phyloP scores from a whole-genome alignment of 2,888 invertebrate species.

The Pelosia muscerda region DNA sequence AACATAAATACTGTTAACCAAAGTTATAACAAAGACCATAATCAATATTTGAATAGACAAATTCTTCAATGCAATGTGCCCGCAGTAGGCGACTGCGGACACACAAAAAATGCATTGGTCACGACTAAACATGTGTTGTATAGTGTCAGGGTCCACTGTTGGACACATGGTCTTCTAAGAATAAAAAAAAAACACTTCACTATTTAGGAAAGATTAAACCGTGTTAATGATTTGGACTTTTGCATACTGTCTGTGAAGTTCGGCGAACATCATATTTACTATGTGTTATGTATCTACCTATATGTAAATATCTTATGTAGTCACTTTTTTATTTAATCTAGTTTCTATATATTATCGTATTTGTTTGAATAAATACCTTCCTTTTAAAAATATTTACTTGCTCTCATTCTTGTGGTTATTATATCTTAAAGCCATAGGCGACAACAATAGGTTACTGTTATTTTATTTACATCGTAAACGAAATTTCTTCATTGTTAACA shows the following conservation, averaged over 20 bases:
- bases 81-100: constrained; percentile 9
- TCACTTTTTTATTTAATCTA: too few species aligned
- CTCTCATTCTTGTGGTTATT: too few species aligned
- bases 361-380: too few species aligned
- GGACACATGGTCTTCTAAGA: constrained; percentile 9
- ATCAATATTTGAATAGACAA: neutral
- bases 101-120: constrained; percentile 29
- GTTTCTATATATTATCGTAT: too few species aligned
- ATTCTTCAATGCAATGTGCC: constrained; percentile 12
- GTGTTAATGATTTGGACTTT: neutral
- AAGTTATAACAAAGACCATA: neutral
- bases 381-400: too few species aligned
- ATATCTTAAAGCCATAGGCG: too few species aligned
- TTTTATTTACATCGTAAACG: too few species aligned
- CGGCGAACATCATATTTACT: too few species aligned
- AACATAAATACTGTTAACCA: neutral
- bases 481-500: neutral
- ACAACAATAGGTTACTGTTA: too few species aligned
- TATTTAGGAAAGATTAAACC: neutral
- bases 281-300: too few species aligned
- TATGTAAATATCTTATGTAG: too few species aligned
- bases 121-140: constrained; percentile 23
- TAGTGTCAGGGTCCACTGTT: neutral
- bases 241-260: neutral
- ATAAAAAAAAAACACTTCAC: neutral